phyloP scores from a whole-genome alignment of 2,888 invertebrate genomes.

The Lasioglossum figueresi region DNA sequence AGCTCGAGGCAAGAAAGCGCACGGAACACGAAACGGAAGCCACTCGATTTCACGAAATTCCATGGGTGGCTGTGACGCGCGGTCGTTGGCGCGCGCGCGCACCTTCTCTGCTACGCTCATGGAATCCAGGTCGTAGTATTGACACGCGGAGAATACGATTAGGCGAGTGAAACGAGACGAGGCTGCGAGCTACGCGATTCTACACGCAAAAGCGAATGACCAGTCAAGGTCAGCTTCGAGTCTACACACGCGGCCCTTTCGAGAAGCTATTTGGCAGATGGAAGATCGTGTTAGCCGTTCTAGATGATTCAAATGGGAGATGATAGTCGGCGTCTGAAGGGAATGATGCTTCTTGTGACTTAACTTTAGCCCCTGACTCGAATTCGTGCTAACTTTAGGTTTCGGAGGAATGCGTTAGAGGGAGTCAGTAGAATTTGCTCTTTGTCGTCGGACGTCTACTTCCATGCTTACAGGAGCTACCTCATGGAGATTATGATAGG shows the following conservation, averaged over 20 bases:
- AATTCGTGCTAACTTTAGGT: background rate
- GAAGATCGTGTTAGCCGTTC: background rate
- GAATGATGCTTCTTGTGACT: background rate
- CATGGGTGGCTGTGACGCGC: background rate
- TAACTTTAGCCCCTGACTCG: background rate
- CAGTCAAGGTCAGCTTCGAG: background rate
- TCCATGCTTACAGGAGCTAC: background rate
- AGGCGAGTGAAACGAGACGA: constrained; percentile 37
- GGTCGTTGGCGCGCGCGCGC: constrained; percentile 9
- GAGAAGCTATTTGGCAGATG: background rate
- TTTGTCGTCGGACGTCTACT: background rate
- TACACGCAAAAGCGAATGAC: background rate
- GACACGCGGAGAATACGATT: constrained; percentile 48
- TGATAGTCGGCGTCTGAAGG: background rate
- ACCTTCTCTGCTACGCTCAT: constrained; percentile 1
- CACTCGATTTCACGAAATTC: constrained; percentile 48
- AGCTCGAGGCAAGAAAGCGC: background rate
- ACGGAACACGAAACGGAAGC: background rate
- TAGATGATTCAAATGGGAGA: background rate
- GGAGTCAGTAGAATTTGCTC: background rate
- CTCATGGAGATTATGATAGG: too few relatives aligned
- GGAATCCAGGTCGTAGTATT: constrained; percentile 54
- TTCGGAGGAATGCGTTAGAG: background rate
- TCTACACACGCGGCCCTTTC: background rate
- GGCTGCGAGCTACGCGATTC: background rate